Conservation (phyloP, 2,797 vertebrate genomes). For the Peromyscus eremicus region DNA sequence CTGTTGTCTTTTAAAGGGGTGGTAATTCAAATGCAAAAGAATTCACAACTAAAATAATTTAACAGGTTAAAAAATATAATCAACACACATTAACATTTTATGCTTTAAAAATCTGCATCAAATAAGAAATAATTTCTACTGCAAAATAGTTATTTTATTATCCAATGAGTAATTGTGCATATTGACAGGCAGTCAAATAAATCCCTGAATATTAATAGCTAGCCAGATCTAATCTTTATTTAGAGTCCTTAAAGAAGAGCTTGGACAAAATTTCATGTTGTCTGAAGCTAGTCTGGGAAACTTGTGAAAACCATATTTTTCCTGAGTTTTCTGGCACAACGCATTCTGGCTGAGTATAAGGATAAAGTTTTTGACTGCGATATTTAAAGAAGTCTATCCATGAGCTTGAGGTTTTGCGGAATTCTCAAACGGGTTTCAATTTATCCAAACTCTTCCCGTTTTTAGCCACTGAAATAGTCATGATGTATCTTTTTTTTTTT, state of each 20-base stretch:
- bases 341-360: conserved; percentile 83
- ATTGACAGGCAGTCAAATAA: conserved; percentile 78
- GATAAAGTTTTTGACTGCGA: conserved; percentile 85
- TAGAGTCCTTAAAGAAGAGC: conserved; percentile 83
- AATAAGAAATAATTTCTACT: conserved; percentile 45
- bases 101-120: conserved; percentile 58
- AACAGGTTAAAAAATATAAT: conserved; percentile 51
- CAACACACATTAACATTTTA: neutral
- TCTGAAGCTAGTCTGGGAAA: conserved; percentile 86
- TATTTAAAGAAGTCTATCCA: conserved; percentile 86
- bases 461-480: conserved; percentile 83
- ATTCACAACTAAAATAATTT: conserved; percentile 58
- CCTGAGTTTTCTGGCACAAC: conserved; percentile 84
- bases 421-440: conserved; percentile 85
- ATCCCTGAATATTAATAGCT: conserved; percentile 84
- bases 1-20: conserved; percentile 9
- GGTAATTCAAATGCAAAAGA: conserved; percentile 48
- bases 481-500: conserved; percentile 77
- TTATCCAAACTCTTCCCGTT: conserved; percentile 84
- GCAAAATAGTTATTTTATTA: conserved; percentile 54
- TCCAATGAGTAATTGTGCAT: conserved; percentile 57
- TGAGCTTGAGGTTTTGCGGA: conserved; percentile 83
- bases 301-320: conserved; percentile 86
- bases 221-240: conserved; percentile 84
- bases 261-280: conserved; percentile 85